Evolutionary conservation across 1,140 invertebrate species (phyloP).

Genomic region (Bradysia coprophila): DNA sequence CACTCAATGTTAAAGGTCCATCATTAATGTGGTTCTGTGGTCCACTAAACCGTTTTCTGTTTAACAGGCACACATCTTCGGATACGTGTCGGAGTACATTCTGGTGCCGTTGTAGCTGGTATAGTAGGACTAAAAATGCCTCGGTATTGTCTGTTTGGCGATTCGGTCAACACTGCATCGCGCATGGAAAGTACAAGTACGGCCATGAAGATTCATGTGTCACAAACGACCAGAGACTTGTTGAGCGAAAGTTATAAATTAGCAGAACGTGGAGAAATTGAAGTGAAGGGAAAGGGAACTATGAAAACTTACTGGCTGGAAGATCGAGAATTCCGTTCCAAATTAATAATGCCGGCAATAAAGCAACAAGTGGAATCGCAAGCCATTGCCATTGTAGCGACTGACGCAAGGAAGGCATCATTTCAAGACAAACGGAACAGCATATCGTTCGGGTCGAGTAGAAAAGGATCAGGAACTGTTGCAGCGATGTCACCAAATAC

Average conservation of each 20-base stretch:
- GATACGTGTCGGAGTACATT: conserved; percentile 79
- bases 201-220: conserved; percentile 89
- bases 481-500: conserved; percentile 15
- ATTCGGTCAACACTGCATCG: conserved; percentile 82
- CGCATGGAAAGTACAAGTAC: conserved; percentile 82
- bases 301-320: conserved; percentile 91
- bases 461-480: conserved; percentile 6
- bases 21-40: neutral
- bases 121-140: conserved; percentile 86
- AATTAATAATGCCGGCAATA: conserved; percentile 18
- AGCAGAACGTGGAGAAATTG: conserved; percentile 61
- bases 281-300: conserved; percentile 69
- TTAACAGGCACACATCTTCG: conserved; percentile 59
- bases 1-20: neutral
- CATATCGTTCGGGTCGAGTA: conserved; percentile 13
- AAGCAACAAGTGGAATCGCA: neutral
- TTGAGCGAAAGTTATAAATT: conserved; percentile 59
- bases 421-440: conserved; percentile 23
- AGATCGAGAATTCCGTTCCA: conserved; percentile 38
- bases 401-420: conserved; percentile 21
- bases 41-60: neutral
- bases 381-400: conserved; percentile 21
- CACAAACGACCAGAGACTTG: conserved; percentile 62
- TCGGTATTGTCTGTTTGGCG: conserved; percentile 61
- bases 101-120: conserved; percentile 80